phyloP scores from a whole-genome alignment of 2,797 vertebrate species.

The Enteromius treurensis region DNA sequence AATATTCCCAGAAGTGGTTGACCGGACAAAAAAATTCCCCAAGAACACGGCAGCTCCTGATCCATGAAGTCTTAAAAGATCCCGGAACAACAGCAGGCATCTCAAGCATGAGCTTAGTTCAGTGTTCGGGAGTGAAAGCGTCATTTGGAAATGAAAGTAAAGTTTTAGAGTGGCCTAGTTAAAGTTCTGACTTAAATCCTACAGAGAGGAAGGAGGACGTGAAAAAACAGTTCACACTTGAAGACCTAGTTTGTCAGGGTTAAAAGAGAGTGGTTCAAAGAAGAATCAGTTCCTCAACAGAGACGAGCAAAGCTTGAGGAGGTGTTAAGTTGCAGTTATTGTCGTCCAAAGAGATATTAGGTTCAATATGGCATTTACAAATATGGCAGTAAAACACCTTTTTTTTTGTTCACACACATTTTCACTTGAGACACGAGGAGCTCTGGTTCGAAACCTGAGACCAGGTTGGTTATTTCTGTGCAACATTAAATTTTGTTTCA shows the following conservation, averaged over 20 bases:
- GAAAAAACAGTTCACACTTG: not conserved
- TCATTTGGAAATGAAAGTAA: not conserved
- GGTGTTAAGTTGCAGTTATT: not conserved
- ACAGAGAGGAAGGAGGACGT: not conserved
- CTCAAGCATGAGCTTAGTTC: not conserved
- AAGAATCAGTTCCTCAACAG: not conserved
- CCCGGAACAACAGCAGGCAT: slow-evolving; percentile 1
- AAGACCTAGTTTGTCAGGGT: slow-evolving; percentile 8
- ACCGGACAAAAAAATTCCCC: not conserved
- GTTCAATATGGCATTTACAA: not conserved
- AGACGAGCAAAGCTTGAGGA: not conserved
- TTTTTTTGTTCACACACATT: not conserved
- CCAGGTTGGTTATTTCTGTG: not conserved
- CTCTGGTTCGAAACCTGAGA: too few relatives aligned
- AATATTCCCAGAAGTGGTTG: slow-evolving; percentile 33
- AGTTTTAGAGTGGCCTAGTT: slow-evolving; percentile 35
- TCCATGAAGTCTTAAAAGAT: slow-evolving; percentile 13
- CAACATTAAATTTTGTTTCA: not conserved
- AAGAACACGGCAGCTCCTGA: not conserved
- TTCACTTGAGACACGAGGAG: too few relatives aligned
- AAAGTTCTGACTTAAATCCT: slow-evolving; percentile 3
- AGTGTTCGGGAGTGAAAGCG: not conserved
- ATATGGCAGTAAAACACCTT: too few relatives aligned
- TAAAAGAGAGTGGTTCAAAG: slow-evolving; percentile 8
- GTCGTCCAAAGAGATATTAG: not conserved